Base-by-base conservation (phyloP, 2,888 invertebrate species). In the Eilema caniola region DNA sequence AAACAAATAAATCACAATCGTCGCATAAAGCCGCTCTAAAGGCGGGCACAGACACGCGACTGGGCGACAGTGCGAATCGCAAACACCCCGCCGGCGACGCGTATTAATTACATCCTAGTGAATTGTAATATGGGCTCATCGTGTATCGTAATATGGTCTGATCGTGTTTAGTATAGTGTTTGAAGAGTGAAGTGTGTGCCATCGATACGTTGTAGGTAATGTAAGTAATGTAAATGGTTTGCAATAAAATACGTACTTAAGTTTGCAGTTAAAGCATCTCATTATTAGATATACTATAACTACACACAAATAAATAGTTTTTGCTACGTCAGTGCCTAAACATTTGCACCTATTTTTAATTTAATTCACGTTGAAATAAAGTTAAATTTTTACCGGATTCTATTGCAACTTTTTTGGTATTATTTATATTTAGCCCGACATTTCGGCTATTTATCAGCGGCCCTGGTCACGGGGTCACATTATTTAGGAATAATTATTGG, bases 11-110 rank as follows among this genome's bases (percentile, higher is more conserved):
- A 78, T 82, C 67, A 56, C 56, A 67, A 75, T 74, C 80, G 69
- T 72, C 70, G 28, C 57, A 70, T 70, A 72, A 76, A 68, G 71
- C 77, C 65, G 61, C 65, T 60, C n/a, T 78, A 79, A 82, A 66
- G 78, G 79, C 70, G 76, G 69, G 67, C 28, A 33, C 76, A 79
- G 81, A 81, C 83, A 79, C 83, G 80, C 78, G 83, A 75, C 82
- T 33, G 77, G 74, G 85, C 69, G 71, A 77, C 81, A 79, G 83
- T 88, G 88, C 84, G 88, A 87, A 88, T 75, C 56, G 82, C 84
- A 84, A 88, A 88, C 84, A 88, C 75, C 81, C 88, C 83, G 75
- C 82, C 84, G 87, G 88, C 88, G 73, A 80, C 77, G 61, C 66
- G 65, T 66, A 74, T 77, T 84, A 83, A 86, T 86, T 83, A 85